Evolutionary conservation across 2,888 invertebrate genomes (phyloP).

Genomic region (Fragum fragum): DNA sequence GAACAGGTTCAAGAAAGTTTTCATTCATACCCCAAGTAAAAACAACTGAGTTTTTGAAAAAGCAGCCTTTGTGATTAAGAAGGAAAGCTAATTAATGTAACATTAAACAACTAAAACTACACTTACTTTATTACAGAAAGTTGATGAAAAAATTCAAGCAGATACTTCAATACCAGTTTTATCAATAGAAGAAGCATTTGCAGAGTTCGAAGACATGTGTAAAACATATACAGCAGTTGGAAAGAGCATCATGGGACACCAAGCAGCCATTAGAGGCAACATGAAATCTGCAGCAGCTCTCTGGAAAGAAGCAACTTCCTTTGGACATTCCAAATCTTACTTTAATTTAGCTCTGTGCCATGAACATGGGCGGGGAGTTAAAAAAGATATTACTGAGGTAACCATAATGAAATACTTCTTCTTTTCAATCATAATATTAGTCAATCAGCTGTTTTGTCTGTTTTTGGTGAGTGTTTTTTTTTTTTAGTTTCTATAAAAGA

Average conservation of each 20-base stretch:
- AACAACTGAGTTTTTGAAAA: too few relatives aligned
- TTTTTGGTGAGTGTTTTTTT: too few relatives aligned
- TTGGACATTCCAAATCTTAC: conserved; percentile 88
- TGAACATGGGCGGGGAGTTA: conserved; percentile 90
- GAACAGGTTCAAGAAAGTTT: too few relatives aligned
- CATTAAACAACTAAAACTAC: too few relatives aligned
- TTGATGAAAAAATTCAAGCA: conserved; percentile 12
- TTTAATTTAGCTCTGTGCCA: conserved; percentile 92
- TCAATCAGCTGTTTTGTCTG: too few relatives aligned
- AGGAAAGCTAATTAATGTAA: too few relatives aligned
- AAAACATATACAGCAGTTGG: conserved; percentile 74
- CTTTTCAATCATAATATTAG: too few relatives aligned
- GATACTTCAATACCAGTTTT: conserved; percentile 37
- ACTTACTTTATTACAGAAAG: conserved; percentile 1
- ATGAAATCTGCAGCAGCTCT: conserved; percentile 72
- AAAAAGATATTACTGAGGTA: conserved; percentile 88
- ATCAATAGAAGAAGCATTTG: conserved; percentile 70
- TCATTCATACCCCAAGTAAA: too few relatives aligned
- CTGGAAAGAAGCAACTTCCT: conserved; percentile 81
- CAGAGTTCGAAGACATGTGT: conserved; percentile 76
- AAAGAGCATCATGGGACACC: conserved; percentile 74
- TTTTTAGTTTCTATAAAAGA: too few relatives aligned
- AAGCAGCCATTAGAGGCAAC: conserved; percentile 70
- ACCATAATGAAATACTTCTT: too few relatives aligned
- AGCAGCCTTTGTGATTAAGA: too few relatives aligned